Evolutionary conservation across 2,888 invertebrate genomes (phyloP).

Genomic region (Sipha maydis): DNA sequence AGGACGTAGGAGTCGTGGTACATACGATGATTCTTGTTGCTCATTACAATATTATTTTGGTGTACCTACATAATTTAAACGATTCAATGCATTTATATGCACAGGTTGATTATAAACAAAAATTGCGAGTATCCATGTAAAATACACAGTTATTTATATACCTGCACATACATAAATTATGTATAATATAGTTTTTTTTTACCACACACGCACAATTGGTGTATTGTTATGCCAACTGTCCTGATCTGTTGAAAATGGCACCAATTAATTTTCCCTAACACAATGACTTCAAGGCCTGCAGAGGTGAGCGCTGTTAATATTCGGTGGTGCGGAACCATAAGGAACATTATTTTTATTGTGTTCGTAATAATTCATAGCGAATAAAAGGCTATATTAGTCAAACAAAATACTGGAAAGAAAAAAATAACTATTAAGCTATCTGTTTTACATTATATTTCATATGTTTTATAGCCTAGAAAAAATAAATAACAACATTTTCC

Average conservation of each 20-base stretch:
- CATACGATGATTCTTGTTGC: background rate
- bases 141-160: background rate
- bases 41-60: slow-evolving; percentile 51
- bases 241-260: slow-evolving; percentile 58
- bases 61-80: background rate
- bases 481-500: background rate
- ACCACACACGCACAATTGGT: slow-evolving; percentile 30
- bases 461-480: background rate
- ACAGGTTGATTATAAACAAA: background rate
- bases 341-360: slow-evolving; percentile 44
- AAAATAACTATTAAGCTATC: slow-evolving; percentile 29
- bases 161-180: background rate
- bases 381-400: slow-evolving; percentile 32
- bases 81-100: background rate
- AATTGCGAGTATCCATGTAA: slow-evolving; percentile 2
- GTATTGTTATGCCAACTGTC: slow-evolving; percentile 55
- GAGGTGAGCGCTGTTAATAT: slow-evolving; percentile 50
- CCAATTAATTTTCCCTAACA: slow-evolving; percentile 54
- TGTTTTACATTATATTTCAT: background rate
- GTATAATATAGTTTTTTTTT: background rate
- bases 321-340: slow-evolving; percentile 53
- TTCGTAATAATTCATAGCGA: slow-evolving; percentile 24
- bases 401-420: slow-evolving; percentile 26
- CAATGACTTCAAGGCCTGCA: slow-evolving; percentile 59
- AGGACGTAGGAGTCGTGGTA: background rate